These are phyloP conservation scores for Heterotilapia buettikoferi DNA, from an alignment of 2,113 vertebrate species.

Conservation along the genomic window DNA sequence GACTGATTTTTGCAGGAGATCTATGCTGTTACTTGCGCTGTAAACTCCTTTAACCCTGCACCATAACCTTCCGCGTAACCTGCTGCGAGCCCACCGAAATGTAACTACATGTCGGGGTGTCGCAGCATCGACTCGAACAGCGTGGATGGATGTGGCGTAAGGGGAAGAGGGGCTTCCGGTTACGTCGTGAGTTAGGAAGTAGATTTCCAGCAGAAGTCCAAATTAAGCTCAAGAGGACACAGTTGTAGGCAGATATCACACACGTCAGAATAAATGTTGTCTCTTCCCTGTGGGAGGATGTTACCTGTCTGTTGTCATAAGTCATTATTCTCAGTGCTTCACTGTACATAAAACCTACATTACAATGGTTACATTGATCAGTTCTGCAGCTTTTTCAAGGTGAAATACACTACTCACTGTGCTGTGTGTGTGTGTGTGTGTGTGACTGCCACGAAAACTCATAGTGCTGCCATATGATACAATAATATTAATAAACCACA, in stretches of 20 bases:
- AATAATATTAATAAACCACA: neutral
- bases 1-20: neutral
- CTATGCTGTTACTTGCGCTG: neutral
- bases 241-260: neutral
- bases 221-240: neutral
- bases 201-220: neutral
- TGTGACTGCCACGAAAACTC: neutral
- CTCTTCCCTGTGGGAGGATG: conserved; percentile 26
- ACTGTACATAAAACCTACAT: neutral
- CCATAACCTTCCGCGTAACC: neutral
- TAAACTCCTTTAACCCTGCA: neutral
- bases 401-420: neutral
- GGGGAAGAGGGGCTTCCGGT: neutral
- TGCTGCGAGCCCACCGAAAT: neutral
- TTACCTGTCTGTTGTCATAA: conserved; percentile 9
- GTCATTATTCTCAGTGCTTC: neutral
- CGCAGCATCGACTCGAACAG: neutral
- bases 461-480: neutral
- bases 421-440: conserved; percentile 4
- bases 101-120: neutral
- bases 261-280: conserved; percentile 3
- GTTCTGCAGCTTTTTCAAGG: neutral
- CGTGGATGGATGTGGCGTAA: neutral
- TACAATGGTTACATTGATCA: neutral
- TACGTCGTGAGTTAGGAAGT: neutral